Evolutionary conservation across 2,113 vertebrate genomes (phyloP), one percentile per base, ranked within the genome.

Genomic region (Propithecus coquereli): DNA sequence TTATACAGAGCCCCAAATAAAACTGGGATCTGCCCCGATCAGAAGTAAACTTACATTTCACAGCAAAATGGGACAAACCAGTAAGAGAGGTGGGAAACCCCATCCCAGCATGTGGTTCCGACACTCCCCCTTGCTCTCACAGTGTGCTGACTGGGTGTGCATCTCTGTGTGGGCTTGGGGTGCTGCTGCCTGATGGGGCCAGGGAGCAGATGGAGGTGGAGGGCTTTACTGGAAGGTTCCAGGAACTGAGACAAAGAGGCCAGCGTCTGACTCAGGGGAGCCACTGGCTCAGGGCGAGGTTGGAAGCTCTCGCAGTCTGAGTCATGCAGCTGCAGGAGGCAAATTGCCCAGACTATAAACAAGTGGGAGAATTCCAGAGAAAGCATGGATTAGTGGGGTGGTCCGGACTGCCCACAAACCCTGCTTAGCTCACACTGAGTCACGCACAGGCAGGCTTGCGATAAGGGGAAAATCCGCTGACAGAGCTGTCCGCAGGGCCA

Each of bases 241-340:
- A 17, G 93, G 90, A n/a, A 27, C 25, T 0, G 27, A 40, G 45
- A 9, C 32, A 23, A 70, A 77, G 30, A 2, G 43, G 86, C 47
- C 54, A 63, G 76, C 23, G 40, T 71, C 88, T 3, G 86, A 14
- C 90, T 83, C 61, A 2, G 45, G 70, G 82, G 59, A 84, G 90
- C 89, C 4, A 6, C 87, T 30, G 66, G 94, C 94, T 86, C 59
- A 0, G 20, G 34, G 57, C 0, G 1, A 52, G 61, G 40, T 8
- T 71, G 94, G 94, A 71, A 57, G 77, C 40, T 25, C 40, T 74
- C 95, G 11, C 6, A 68, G 74, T 61, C 83, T 85, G 94, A 92
- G 84, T 92, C 84, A 90, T 5, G 14, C 34, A n/a, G 85, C 45
- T 32, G 87, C 90, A 47, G 80, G 90, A 94, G 95, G 92, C 57